Evolutionary conservation across 2,797 vertebrate genomes (phyloP).

Genomic region (Sebastes hopkinsi): DNA sequence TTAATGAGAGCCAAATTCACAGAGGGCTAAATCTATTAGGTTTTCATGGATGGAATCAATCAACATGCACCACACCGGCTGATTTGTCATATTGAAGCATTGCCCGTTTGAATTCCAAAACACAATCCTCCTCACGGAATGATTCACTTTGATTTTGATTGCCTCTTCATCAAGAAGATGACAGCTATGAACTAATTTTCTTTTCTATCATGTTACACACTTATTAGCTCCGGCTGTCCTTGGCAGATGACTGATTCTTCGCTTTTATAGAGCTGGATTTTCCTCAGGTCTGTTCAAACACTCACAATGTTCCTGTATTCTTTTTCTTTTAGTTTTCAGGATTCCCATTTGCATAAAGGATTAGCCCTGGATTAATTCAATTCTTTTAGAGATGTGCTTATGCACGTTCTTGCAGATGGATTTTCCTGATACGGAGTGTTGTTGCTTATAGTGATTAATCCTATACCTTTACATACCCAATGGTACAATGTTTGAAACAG

Average conservation of each 20-base stretch:
- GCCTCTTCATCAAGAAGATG: slow-evolving; percentile 83
- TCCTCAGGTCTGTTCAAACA: slow-evolving; percentile 60
- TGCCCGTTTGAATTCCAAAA: slow-evolving; percentile 82
- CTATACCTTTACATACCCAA: neutral
- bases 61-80: slow-evolving; percentile 77
- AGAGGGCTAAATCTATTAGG: slow-evolving; percentile 86
- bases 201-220: slow-evolving; percentile 80
- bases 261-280: slow-evolving; percentile 65
- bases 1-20: slow-evolving; percentile 85
- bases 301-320: slow-evolving; percentile 28
- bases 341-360: slow-evolving; percentile 47
- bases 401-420: neutral
- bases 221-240: slow-evolving; percentile 79
- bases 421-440: neutral
- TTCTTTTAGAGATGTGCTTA: slow-evolving; percentile 1
- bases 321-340: slow-evolving; percentile 31
- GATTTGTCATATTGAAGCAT: slow-evolving; percentile 85
- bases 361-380: slow-evolving; percentile 30
- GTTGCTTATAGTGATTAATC: neutral
- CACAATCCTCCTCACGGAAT: slow-evolving; percentile 79
- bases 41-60: slow-evolving; percentile 85
- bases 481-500: neutral
- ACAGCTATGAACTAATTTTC: slow-evolving; percentile 81
- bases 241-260: slow-evolving; percentile 74
- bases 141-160: slow-evolving; percentile 84